Conservation (phyloP, 2,113 vertebrate genomes). For the Embiotoca jacksoni region DNA sequence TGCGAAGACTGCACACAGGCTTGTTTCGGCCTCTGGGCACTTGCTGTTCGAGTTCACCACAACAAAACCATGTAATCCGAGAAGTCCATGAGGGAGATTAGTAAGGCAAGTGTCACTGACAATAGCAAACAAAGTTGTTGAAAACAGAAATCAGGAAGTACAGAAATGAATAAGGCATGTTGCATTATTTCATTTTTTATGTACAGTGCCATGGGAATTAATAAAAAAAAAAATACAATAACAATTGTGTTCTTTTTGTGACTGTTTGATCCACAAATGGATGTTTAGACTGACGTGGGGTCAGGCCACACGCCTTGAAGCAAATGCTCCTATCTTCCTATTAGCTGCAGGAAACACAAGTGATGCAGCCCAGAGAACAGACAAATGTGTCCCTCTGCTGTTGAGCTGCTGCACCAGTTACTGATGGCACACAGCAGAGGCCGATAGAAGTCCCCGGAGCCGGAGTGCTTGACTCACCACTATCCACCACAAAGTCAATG, state of each 20-base stretch:
- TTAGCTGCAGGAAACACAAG: constrained; percentile 51
- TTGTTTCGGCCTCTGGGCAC: neutral
- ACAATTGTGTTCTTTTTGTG: neutral
- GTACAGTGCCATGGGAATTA: neutral
- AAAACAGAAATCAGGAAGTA: neutral
- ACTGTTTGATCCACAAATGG: constrained; percentile 57
- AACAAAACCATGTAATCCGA: neutral
- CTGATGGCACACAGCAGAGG: constrained; percentile 58
- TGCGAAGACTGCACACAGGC: neutral
- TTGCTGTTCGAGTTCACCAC: neutral
- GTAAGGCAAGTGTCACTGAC: neutral
- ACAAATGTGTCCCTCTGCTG: constrained; percentile 60
- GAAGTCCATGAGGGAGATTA: neutral
- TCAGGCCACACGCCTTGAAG: constrained; percentile 70
- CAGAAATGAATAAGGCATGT: neutral
- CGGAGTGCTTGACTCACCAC: constrained; percentile 17
- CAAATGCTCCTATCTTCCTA: neutral
- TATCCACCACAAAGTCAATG: constrained; percentile 39
- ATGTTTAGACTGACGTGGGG: constrained; percentile 41
- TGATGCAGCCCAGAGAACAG: constrained; percentile 68
- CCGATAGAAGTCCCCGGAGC: neutral
- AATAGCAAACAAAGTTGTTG: neutral
- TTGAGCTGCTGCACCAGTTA: constrained; percentile 69
- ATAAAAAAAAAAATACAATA: neutral
- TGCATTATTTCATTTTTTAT: neutral